phyloP scores from a whole-genome alignment of 2,888 invertebrate genomes.

The Sarcophaga rosellei region DNA sequence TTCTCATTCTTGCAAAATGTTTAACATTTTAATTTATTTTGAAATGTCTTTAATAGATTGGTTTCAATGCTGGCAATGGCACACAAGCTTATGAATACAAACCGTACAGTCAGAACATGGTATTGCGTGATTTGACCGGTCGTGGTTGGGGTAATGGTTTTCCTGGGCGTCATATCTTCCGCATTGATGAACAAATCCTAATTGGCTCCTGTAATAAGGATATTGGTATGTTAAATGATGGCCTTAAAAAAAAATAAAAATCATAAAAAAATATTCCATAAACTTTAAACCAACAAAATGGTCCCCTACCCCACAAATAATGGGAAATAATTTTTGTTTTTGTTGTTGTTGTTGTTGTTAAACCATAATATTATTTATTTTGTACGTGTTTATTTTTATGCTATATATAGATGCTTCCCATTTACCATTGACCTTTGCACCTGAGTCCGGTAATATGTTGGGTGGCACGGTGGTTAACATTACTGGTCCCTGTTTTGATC shows the following conservation, averaged over 20 bases:
- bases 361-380: background rate
- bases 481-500: constrained; percentile 96
- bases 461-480: constrained; percentile 98
- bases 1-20: too few species aligned
- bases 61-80: constrained; percentile 98
- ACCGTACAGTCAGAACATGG: constrained; percentile 94
- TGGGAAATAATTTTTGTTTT: constrained; percentile 23
- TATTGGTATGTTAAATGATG: constrained; percentile 84
- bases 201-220: constrained; percentile 96
- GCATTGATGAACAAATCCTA: constrained; percentile 96
- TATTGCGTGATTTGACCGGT: constrained; percentile 90
- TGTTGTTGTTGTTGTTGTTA: background rate
- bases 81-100: constrained; percentile 93
- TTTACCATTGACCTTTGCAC: constrained; percentile 92
- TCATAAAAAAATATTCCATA: background rate
- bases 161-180: constrained; percentile 95
- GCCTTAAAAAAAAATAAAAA: background rate
- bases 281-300: constrained; percentile 23
- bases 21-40: constrained; percentile 12
- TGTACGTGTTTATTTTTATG: background rate
- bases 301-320: background rate
- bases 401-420: constrained; percentile 87
- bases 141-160: constrained; percentile 94
- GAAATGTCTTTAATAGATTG: constrained; percentile 84
- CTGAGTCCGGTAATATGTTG: constrained; percentile 98